Conservation (phyloP, 2,797 vertebrate genomes). For the Ctenochaetus hawaiiensis region DNA sequence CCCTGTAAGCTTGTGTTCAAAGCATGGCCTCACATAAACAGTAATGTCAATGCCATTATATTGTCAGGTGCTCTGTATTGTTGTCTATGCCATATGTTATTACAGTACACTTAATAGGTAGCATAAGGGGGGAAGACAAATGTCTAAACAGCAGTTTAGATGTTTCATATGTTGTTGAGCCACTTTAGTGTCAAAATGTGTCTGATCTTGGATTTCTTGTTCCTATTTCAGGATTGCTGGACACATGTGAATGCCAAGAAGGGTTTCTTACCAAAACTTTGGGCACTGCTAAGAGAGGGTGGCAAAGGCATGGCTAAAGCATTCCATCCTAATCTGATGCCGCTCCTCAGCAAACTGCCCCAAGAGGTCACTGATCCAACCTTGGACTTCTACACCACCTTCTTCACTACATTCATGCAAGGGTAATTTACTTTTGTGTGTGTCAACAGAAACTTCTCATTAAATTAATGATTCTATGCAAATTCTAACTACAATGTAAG, state of each 20-base stretch:
- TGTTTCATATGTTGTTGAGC: not conserved
- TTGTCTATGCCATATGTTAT: not conserved
- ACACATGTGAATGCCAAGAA: slow-evolving; percentile 93
- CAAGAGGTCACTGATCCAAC: slow-evolving; percentile 86
- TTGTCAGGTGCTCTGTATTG: not conserved
- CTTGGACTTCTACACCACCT: slow-evolving; percentile 90
- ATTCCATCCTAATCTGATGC: slow-evolving; percentile 94
- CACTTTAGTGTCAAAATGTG: not conserved
- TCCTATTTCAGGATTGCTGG: slow-evolving; percentile 92
- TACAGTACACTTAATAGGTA: not conserved
- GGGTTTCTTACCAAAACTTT: slow-evolving; percentile 94
- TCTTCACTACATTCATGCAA: slow-evolving; percentile 89
- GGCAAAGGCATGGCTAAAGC: slow-evolving; percentile 92
- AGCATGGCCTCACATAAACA: not conserved
- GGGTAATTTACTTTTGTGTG: slow-evolving; percentile 85
- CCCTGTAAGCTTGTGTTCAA: slow-evolving; percentile 83
- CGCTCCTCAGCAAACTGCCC: slow-evolving; percentile 93
- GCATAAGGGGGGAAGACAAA: not conserved
- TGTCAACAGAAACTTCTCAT: no score
- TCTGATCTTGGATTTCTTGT: not conserved
- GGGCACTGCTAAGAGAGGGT: slow-evolving; percentile 90
- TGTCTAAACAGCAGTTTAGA: not conserved
- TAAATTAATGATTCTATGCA: not conserved
- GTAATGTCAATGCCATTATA: not conserved
- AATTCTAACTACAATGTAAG: not conserved